Base-by-base conservation (phyloP, 1,140 invertebrate species). In the Drosophila sp. region DNA sequence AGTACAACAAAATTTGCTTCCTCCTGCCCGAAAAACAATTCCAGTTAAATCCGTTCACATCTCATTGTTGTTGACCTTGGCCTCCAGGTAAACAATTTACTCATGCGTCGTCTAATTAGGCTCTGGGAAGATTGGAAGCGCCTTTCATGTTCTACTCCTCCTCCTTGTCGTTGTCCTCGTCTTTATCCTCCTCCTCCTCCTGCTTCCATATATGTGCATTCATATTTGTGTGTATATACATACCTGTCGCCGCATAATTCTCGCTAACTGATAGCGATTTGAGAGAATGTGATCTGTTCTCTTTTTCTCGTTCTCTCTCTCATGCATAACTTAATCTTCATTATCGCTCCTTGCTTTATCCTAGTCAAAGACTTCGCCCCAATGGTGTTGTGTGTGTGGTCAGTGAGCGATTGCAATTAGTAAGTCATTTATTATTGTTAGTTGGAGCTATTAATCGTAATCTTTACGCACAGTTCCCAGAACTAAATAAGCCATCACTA, bases 31-130 rank as follows among this genome's bases (percentile, higher is more conserved):
- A 71, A 63, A 63, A 66, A 57, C 36, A 54, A 77, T 83, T 84
- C 80, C 72, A 84, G 80, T 84, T 84, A 84, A 84, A 76, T 81
- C 78, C 67, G 78, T 76, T 80, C 69, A 69, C 57, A 41, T 21
- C 64, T 59, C 63, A 69, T 78, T 78, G 69, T 72, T 71, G 59
- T 73, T 84, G 80, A 84, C 80, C 80, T 84, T 84, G 80, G 76
- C 75, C 63, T 65, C 34, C 76, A 80, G 80, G 80, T 83, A 83
- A 51, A 83, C 66, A 82, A 79, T 71, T 84, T 76, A 69, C 67
- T 62, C 64, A 65, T 48, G 79, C 79, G 56, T 70, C 71, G 40
- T 76, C 76, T 83, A 79, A 83, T 83, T 76, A 83, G 67, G 72
- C 56, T 43, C 59, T 58, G 67, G 56, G 41, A 65, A 58, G 67